A percentile compares a stretch with the other conserved stretches of the same genome.
These are phyloP conservation scores for Dynastes maya DNA, from an alignment of 2,888 invertebrate genomes.

Conservation along the genomic window DNA sequence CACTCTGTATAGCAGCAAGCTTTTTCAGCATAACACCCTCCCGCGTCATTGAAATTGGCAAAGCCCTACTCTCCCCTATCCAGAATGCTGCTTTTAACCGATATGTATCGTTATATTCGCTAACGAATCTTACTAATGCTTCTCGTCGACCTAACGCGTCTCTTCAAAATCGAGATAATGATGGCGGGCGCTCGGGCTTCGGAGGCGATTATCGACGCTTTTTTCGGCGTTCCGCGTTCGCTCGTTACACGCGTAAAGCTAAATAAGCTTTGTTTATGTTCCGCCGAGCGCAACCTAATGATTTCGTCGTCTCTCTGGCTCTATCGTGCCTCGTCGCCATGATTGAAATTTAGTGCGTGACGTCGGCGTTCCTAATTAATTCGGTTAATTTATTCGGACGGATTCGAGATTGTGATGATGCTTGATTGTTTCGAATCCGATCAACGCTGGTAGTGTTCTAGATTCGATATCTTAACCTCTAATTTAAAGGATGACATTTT, in stretches of 20 bases:
- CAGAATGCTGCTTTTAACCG: not conserved
- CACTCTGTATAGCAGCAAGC: too few species aligned
- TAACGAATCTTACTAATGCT: slow-evolving; percentile 22
- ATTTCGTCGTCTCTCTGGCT: not conserved
- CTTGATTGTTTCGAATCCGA: not conserved
- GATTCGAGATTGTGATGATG: not conserved
- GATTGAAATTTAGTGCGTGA: not conserved
- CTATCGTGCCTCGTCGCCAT: not conserved
- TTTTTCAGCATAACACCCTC: too few species aligned
- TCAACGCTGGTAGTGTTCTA: not conserved
- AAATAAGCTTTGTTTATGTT: slow-evolving; percentile 42
- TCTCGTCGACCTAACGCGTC: not conserved
- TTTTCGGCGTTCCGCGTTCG: not conserved
- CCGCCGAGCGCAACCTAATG: slow-evolving; percentile 25
- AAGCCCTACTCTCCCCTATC: not conserved
- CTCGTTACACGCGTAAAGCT: slow-evolving; percentile 12
- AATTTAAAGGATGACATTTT: too few species aligned
- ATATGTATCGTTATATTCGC: not conserved
- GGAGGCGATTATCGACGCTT: slow-evolving; percentile 18
- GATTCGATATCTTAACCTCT: not conserved
- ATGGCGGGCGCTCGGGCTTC: not conserved
- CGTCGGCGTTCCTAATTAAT: slow-evolving; percentile 1
- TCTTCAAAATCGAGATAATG: slow-evolving; percentile 20
- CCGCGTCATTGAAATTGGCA: not conserved
- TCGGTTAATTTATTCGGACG: slow-evolving; percentile 5